These are phyloP conservation scores for Gopherus flavomarginatus DNA, from an alignment of 2,113 vertebrate species.

Conservation along the genomic window DNA sequence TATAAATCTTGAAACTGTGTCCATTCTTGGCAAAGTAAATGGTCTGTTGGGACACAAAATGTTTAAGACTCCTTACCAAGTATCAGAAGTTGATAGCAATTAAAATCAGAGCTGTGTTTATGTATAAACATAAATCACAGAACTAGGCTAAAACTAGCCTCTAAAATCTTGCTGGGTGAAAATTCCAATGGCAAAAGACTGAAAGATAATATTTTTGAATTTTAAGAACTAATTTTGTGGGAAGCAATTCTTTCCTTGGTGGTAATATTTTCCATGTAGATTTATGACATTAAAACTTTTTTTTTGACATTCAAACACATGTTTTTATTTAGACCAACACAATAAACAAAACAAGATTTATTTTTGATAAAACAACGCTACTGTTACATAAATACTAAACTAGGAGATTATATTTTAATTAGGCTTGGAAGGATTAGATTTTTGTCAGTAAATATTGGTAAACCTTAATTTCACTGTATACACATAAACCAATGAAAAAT, in stretches of 20 bases:
- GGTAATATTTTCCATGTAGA: constrained; percentile 35
- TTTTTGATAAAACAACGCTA: not conserved
- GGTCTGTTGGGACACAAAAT: constrained; percentile 76
- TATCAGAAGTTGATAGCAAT: constrained; percentile 72
- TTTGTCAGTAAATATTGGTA: not conserved
- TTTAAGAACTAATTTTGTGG: constrained; percentile 46
- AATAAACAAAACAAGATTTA: not conserved
- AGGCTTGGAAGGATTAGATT: not conserved
- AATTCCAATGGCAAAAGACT: constrained; percentile 48
- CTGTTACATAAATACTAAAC: not conserved
- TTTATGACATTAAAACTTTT: constrained; percentile 12
- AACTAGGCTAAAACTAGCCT: constrained; percentile 47
- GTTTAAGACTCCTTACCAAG: constrained; percentile 75
- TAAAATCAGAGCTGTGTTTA: constrained; percentile 72
- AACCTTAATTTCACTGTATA: not conserved
- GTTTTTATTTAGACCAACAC: not conserved
- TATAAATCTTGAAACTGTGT: constrained; percentile 79
- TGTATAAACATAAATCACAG: constrained; percentile 69
- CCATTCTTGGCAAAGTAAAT: constrained; percentile 78
- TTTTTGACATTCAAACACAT: not conserved
- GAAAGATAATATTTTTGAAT: constrained; percentile 52
- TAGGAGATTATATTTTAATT: not conserved
- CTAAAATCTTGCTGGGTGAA: constrained; percentile 56
- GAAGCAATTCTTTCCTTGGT: not conserved
- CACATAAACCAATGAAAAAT: not conserved